Base-by-base conservation (phyloP, 2,797 vertebrate genomes). In the Erpetoichthys calabaricus region DNA sequence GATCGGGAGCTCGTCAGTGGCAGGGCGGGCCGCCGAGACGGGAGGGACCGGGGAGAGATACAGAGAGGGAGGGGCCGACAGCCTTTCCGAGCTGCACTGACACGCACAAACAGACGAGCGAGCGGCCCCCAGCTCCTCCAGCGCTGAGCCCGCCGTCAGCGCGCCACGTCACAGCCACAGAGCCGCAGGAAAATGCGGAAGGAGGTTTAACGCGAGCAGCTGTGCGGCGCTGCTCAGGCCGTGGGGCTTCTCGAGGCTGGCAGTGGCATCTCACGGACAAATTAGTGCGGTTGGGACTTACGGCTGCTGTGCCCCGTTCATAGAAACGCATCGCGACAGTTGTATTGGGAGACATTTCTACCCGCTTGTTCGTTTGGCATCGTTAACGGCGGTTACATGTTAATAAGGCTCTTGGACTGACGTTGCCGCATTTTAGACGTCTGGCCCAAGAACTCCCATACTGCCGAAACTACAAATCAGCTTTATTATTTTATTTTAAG, bases 151-250 rank as follows among this genome's bases (percentile, higher is more conserved):
- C 86, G 89, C 91, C 91, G 91, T 92, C 91, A 92, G 88, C 88
- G 83, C 87, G 73, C 86, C 84, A 94, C 91, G 91, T 96, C 91
- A 96, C 90, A 86, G 89, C 86, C 87, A 78, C 78, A 87, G 79
- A 88, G 85, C 81, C 76, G 87, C 83, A 92, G 90, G 90, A 91
- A 90, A 91, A 90, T 82, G 87, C 90, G 91, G 90, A 94, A 88
- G 83, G 78, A 25, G 63, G 76, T 53, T 51, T 42, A 61, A 71
- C 71, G 70, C 42, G 63, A 60, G 58, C 60, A 56, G 62, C 62
- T 61, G 61, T 7, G 41, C 51, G 44, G 55, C 56, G 55, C 60
- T 59, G 59, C 55, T 52, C 60, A 67, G 61, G 65, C 64, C 68
- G 72, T 63, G 51, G 60, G 61, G 66, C 60, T 55, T 47, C 54